These are phyloP conservation scores for Caranx melampygus DNA, from an alignment of 2,113 vertebrate species.

Conservation along the genomic window DNA sequence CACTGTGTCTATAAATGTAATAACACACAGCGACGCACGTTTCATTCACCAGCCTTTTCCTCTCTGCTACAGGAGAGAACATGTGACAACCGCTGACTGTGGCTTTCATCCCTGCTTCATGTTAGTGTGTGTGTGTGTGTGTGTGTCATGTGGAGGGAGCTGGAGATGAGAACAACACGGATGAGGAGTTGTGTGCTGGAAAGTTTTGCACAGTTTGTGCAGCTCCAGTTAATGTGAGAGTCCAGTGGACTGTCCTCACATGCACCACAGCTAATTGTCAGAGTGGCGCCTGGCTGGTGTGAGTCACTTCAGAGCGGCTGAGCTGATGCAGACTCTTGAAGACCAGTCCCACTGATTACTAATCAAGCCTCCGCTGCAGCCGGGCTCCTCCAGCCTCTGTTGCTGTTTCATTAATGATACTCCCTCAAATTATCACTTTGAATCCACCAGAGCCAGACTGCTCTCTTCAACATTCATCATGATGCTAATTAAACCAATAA, in stretches of 20 bases:
- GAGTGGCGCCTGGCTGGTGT: background rate
- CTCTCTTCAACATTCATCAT: conserved; percentile 45
- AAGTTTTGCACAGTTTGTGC: conserved; percentile 9
- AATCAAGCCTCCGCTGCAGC: conserved; percentile 55
- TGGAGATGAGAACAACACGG: background rate
- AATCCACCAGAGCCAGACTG: conserved; percentile 2
- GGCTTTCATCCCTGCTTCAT: conserved; percentile 7
- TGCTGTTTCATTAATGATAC: conserved; percentile 43
- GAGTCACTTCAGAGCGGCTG: conserved; percentile 15
- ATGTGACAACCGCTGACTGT: background rate
- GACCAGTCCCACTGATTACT: conserved; percentile 55
- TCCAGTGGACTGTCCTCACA: background rate
- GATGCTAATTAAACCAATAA: conserved; percentile 35
- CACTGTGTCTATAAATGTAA: conserved; percentile 9
- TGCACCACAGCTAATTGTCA: conserved; percentile 17
- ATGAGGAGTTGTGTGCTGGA: background rate
- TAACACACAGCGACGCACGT: background rate
- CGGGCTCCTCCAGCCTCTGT: background rate
- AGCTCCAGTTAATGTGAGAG: conserved; percentile 3
- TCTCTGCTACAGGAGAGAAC: conserved; percentile 11
- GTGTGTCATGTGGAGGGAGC: background rate
- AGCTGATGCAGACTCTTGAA: conserved; percentile 31
- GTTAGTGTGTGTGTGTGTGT: background rate
- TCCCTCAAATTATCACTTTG: conserved; percentile 34
- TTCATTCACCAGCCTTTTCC: conserved; percentile 3